phyloP scores from a whole-genome alignment of 2,888 invertebrate species.

The Tinea semifulvella region DNA sequence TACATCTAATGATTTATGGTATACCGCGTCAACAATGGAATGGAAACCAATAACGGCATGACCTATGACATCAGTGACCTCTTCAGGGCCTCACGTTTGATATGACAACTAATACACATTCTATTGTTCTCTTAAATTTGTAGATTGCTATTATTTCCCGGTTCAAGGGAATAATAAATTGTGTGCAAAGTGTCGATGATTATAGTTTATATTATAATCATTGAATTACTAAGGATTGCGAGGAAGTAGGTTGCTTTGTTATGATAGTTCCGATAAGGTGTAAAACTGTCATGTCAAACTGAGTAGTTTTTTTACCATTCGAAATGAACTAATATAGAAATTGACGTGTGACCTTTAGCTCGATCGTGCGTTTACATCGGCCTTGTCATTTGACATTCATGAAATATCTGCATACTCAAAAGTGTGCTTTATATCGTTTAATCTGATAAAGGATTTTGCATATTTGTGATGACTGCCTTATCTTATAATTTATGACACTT shows the following conservation, averaged over 20 bases:
- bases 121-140: conserved; percentile 1
- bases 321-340: conserved; percentile 16
- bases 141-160: not conserved
- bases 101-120: conserved; percentile 1
- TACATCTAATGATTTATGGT: conserved; percentile 36
- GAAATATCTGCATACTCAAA: not conserved
- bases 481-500: too few species aligned
- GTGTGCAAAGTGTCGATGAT: not conserved
- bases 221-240: not conserved
- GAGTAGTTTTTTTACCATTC: not conserved
- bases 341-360: conserved; percentile 27
- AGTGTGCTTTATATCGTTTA: not conserved
- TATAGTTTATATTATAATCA: not conserved
- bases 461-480: too few species aligned
- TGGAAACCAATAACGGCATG: conserved; percentile 35
- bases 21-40: conserved; percentile 37
- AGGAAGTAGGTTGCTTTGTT: not conserved
- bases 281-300: not conserved
- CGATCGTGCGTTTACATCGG: conserved; percentile 17
- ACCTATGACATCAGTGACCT: conserved; percentile 52
- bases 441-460: too few species aligned
- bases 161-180: conserved; percentile 1
- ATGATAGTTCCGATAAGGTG: not conserved
- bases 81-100: conserved; percentile 25
- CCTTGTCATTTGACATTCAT: conserved; percentile 29